Percentiles rank a stretch among this genome's conserved stretches.
phyloP scores from a whole-genome alignment of 2,888 invertebrate species.

The Aquatica leii region DNA sequence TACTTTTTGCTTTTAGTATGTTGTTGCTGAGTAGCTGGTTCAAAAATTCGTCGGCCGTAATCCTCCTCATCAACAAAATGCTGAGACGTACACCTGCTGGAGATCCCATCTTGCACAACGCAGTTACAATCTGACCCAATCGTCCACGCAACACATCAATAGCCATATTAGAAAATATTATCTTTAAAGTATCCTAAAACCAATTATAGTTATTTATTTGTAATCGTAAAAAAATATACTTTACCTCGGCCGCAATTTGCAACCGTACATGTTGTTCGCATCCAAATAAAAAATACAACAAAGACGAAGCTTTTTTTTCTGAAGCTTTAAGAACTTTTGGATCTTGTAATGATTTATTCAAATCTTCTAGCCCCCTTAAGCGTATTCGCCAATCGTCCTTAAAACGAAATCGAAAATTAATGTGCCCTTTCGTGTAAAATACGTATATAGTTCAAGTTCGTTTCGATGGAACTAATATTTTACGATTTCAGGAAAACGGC shows the following conservation, averaged over 20 bases:
- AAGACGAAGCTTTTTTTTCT: slow-evolving; percentile 69
- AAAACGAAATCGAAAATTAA: slow-evolving; percentile 29
- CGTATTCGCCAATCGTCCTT: slow-evolving; percentile 68
- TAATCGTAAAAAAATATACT: neutral
- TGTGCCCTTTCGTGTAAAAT: neutral
- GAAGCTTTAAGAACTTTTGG: slow-evolving; percentile 64
- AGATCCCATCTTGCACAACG: slow-evolving; percentile 61
- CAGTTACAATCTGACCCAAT: slow-evolving; percentile 59
- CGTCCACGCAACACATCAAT: slow-evolving; percentile 56
- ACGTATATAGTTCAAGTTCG: slow-evolving; percentile 10
- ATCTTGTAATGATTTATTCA: slow-evolving; percentile 65
- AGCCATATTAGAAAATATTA: slow-evolving; percentile 49
- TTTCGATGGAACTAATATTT: slow-evolving; percentile 16
- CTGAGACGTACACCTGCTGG: slow-evolving; percentile 63
- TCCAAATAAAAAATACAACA: slow-evolving; percentile 70
- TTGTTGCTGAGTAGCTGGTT: slow-evolving; percentile 44
- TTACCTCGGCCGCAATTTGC: slow-evolving; percentile 49
- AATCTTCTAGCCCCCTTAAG: slow-evolving; percentile 67
- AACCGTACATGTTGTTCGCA: slow-evolving; percentile 65
- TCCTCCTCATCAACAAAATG: slow-evolving; percentile 63
- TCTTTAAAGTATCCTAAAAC: slow-evolving; percentile 50
- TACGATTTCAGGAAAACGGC: slow-evolving; percentile 17
- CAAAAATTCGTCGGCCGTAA: slow-evolving; percentile 58
- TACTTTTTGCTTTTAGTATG: slow-evolving; percentile 48
- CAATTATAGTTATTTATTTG: neutral